Base-by-base conservation (phyloP, 2,797 vertebrate species). In the Thamnophis elegans region DNA sequence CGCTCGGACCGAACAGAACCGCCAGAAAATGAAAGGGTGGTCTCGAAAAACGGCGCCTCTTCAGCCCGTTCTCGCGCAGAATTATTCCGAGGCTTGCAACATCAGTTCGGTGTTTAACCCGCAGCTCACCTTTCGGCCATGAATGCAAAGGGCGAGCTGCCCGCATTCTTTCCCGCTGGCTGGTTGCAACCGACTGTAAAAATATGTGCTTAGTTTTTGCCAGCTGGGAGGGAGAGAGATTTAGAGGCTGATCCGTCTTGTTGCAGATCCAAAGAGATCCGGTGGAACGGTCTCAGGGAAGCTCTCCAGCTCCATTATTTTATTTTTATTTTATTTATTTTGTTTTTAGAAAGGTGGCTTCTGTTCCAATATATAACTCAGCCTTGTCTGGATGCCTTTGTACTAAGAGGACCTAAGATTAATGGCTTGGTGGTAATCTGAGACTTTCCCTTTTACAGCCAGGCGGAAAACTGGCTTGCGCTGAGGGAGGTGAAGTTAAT, bases 381-480 rank as follows among this genome's bases (percentile, higher is more conserved):
- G 18, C 20, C 93, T 26, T 26, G 90, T 68, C 88, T 87, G 68
- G 86, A 90, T 14, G 1, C 12, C 1, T 53, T 78, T 20, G 5
- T 90, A 90, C 94, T 94, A 36, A 90, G 60, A 54, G 56, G 89
- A 91, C 92, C 95, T 92, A 6, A 93, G 87, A 85, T 56, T 90
- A 91, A 92, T 89, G 92, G n/a, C 93, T 92, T 91, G 73, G 90
- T 16, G 85, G 85, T 92, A 91, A 95, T 90, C 89, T 92, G 87
- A 95, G 94, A 89, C 91, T 62, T n/a, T 95, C 55, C 93, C 90
- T 87, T 94, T 95, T 65, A 87, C n/a, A 92, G 90, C 54, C 90
- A 51, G 93, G 95, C 82, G 89, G 92, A 95, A 95, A 96, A 65
- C 89, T 93, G 95, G 87, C 94, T 94, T 90, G 89, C 4, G 65